These are phyloP conservation scores for Todus mexicanus DNA, from an alignment of 2,797 vertebrate genomes.

Conservation along the genomic window DNA sequence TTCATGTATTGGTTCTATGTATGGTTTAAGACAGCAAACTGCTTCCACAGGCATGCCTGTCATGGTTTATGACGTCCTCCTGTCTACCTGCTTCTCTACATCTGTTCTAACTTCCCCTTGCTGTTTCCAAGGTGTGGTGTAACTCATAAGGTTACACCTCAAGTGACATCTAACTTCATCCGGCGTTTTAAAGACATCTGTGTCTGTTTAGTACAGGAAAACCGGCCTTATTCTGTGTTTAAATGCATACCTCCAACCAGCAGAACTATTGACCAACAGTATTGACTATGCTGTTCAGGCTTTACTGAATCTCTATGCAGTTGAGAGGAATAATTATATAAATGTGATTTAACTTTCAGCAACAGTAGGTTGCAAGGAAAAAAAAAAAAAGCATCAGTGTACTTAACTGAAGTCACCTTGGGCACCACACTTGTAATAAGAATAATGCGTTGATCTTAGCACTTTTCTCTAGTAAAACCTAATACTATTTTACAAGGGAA, in stretches of 20 bases:
- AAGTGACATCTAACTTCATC: not conserved
- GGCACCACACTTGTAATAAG: not conserved
- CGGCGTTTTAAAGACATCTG: not conserved
- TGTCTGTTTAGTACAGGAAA: not conserved
- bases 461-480: not conserved
- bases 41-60: conserved; percentile 23
- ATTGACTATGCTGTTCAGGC: conserved; percentile 4
- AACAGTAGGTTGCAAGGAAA: not conserved
- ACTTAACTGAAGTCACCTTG: not conserved
- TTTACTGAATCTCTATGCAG: not conserved
- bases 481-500: not conserved
- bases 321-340: not conserved
- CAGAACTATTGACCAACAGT: not conserved
- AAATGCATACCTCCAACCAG: not conserved
- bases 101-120: not conserved
- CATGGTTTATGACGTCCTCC: not conserved
- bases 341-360: not conserved
- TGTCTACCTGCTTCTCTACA: not conserved
- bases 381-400: not conserved
- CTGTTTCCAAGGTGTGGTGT: not conserved
- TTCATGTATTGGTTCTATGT: not conserved
- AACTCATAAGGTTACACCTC: not conserved
- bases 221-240: not conserved
- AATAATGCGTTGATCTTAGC: not conserved
- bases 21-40: not conserved